A percentile compares a stretch with the other conserved stretches of the same genome.
phyloP scores from a whole-genome alignment of 2,888 invertebrate species.

The Hyles lineata region DNA sequence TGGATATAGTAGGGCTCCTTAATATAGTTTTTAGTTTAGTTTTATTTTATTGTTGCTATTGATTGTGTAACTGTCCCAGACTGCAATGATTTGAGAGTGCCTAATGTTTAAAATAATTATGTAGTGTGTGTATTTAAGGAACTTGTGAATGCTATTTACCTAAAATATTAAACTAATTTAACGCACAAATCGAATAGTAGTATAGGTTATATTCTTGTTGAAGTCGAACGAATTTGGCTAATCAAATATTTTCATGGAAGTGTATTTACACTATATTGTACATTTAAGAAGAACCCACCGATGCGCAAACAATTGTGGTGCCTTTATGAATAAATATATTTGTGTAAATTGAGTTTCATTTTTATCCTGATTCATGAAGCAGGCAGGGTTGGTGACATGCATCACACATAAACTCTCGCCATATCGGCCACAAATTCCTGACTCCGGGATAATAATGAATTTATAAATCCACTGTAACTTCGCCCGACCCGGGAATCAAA shows the following conservation, averaged over 20 bases:
- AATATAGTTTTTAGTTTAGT: background rate
- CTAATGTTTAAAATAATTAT: constrained; percentile 37
- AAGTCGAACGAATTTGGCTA: constrained; percentile 49
- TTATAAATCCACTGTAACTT: too few species aligned
- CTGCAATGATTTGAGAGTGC: constrained; percentile 54
- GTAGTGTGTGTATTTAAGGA: constrained; percentile 40
- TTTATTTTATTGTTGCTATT: background rate
- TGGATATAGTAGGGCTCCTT: too few species aligned
- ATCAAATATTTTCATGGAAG: constrained; percentile 53
- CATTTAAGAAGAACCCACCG: constrained; percentile 35
- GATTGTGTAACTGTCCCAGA: background rate
- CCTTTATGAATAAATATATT: constrained; percentile 62
- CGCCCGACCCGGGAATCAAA: too few species aligned
- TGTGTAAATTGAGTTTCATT: constrained; percentile 46
- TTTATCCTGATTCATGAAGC: background rate
- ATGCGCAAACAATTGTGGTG: constrained; percentile 50
- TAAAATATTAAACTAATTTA: constrained; percentile 33
- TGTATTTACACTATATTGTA: constrained; percentile 26
- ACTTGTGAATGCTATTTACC: constrained; percentile 55
- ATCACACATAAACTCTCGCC: too few species aligned
- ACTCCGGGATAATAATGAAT: too few species aligned
- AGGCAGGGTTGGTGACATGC: too few species aligned
- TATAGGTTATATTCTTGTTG: background rate
- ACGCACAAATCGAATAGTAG: constrained; percentile 37
- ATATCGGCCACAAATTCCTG: too few species aligned